phyloP scores from a whole-genome alignment of 2,888 invertebrate genomes.

The Herminia tarsipennalis region DNA sequence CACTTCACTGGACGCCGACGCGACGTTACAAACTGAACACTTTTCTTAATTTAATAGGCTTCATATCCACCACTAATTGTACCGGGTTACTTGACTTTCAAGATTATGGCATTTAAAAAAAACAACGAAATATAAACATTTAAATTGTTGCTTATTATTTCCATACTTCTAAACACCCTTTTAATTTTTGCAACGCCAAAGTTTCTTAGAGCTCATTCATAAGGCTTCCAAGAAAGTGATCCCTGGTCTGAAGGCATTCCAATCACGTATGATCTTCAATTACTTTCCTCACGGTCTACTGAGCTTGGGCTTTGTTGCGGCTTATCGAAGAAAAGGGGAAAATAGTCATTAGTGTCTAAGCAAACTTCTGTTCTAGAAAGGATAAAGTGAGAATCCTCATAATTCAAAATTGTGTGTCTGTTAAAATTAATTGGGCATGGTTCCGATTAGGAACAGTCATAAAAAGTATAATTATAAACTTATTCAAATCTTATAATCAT shows the following conservation, averaged over 20 bases:
- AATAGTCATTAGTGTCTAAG: conserved; percentile 38
- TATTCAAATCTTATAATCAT: too few species aligned
- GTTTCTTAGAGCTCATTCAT: conserved; percentile 11
- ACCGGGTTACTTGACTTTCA: too few species aligned
- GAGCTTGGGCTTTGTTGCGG: conserved; percentile 50
- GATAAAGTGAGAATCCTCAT: conserved; percentile 13
- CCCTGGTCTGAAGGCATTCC: conserved; percentile 35
- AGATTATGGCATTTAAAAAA: too few species aligned
- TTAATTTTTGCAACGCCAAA: conserved; percentile 21
- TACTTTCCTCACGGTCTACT: conserved; percentile 58
- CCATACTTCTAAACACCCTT: neutral
- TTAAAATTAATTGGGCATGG: neutral
- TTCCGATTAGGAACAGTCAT: too few species aligned
- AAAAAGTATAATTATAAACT: neutral
- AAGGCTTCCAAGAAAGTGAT: conserved; percentile 27
- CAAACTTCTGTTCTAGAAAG: conserved; percentile 14
- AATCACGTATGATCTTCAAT: conserved; percentile 65
- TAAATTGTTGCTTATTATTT: conserved; percentile 5
- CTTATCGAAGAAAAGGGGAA: conserved; percentile 42
- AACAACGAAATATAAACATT: too few species aligned
- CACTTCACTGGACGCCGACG: too few species aligned
- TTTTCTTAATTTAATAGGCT: too few species aligned
- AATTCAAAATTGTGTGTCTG: conserved; percentile 13
- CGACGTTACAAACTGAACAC: too few species aligned
- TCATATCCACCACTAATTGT: too few species aligned